Evolutionary conservation across 2,797 vertebrate species (phyloP).

Genomic region (Scolopax rusticola): DNA sequence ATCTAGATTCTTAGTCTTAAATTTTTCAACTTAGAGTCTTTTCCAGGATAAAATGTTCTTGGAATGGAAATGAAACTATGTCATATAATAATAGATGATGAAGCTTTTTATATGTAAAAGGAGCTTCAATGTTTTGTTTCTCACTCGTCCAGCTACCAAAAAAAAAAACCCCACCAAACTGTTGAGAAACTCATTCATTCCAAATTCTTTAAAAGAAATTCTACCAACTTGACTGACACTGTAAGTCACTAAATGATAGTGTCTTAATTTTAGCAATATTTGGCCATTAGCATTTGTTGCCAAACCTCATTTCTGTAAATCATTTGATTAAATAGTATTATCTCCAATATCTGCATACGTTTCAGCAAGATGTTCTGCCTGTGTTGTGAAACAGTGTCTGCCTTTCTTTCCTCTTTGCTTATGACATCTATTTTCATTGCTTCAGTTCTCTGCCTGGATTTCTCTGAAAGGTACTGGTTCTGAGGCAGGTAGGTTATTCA

Average conservation of each 20-base stretch:
- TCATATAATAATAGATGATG: neutral
- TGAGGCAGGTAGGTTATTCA: slow-evolving; percentile 19
- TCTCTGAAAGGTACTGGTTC: slow-evolving; percentile 40
- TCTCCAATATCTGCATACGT: neutral
- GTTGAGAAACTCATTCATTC: neutral
- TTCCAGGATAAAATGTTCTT: neutral
- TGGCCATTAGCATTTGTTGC: neutral
- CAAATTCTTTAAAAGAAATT: neutral
- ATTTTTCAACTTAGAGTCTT: neutral
- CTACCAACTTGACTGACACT: neutral
- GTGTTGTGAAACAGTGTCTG: neutral
- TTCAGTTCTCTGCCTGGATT: slow-evolving; percentile 44
- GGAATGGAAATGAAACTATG: neutral
- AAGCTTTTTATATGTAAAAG: neutral
- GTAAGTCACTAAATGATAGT: neutral
- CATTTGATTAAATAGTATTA: neutral
- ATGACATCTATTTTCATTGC: slow-evolving; percentile 24
- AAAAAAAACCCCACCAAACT: neutral
- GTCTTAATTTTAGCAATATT: neutral
- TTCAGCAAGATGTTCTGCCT: neutral
- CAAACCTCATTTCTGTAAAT: neutral
- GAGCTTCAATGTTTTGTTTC: neutral
- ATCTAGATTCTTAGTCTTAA: neutral
- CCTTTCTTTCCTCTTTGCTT: slow-evolving; percentile 2
- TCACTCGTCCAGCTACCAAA: neutral